Base-by-base conservation (phyloP, 2,888 invertebrate genomes). In the Drosophila suboccidentalis region DNA sequence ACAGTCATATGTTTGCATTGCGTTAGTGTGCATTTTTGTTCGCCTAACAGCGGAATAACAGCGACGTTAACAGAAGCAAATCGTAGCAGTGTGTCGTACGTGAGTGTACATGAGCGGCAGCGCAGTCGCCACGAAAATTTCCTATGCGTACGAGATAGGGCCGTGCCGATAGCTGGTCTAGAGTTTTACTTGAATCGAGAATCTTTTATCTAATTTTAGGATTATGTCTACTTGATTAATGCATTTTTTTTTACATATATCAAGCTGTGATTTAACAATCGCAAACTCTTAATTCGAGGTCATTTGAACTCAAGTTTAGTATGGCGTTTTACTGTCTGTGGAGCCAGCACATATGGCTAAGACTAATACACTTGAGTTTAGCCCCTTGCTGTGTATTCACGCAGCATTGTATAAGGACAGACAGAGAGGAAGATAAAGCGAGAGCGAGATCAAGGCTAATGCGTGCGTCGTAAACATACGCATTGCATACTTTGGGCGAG, bases 401-500 rank as follows among this genome's bases (percentile, higher is more conserved):
- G 39, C 39, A 19, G 19, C 26, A 47, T 46, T 50, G 34, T 32
- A 49, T 0, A 9, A 22, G 6, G 36, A 36, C 36, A 34, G 6
- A 36, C 22, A 22, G 51, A 15, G 22, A 22, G 13, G 3, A 13
- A 15, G 36, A 19, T 11, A 34, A 4, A 4, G 9, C 4, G n/a
- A 51, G 13, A 13, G 17, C 4, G 34, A 6, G 26, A n/a, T 10
- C 15, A 9, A 26, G 9, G 36, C 44, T 58, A 58, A 59, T 58
- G 71, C 34, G 36, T 71, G 66, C 13, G 46, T 19, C 49, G 60
- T 47, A 46, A 65, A n/a, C 53, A 55, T n/a, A 47, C 53, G 36
- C 54, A 66, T 44, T 60, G 59, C 59, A 62, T 43, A 60, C 67
- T 62, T 57, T 53, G 10, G 34, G 67, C 10, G 64, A 2, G n/a